phyloP scores from a whole-genome alignment of 2,113 vertebrate species.

The Alethe castanea region DNA sequence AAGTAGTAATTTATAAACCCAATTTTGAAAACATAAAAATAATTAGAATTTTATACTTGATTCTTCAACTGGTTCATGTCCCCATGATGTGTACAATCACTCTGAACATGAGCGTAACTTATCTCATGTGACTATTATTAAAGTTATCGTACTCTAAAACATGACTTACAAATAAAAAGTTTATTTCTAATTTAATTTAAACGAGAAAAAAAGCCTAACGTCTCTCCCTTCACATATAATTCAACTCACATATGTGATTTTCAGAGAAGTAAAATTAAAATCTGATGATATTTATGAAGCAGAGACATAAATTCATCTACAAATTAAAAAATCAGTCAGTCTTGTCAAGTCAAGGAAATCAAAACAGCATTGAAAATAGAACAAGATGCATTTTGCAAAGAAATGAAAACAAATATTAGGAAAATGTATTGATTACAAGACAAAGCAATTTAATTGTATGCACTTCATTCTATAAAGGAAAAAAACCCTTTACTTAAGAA shows the following conservation, averaged over 20 bases:
- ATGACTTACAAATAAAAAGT: neutral
- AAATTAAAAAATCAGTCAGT: neutral
- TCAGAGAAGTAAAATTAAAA: neutral
- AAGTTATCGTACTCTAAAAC: neutral
- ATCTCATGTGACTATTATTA: neutral
- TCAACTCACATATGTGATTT: neutral
- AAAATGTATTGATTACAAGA: neutral
- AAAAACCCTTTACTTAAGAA: neutral
- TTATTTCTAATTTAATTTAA: neutral
- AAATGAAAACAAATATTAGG: neutral
- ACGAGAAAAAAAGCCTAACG: neutral
- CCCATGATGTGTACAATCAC: neutral
- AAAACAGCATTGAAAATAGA: neutral
- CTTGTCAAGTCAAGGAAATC: neutral
- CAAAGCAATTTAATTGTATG: neutral
- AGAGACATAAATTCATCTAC: neutral
- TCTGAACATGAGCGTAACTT: neutral
- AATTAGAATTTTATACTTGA: neutral
- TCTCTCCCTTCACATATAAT: neutral
- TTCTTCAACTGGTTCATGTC: neutral
- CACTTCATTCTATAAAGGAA: neutral
- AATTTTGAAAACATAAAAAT: neutral
- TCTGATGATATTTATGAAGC: neutral
- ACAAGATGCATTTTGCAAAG: neutral
- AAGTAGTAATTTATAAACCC: neutral